A percentile compares a stretch with the other conserved stretches of the same genome.
These are phyloP conservation scores for Gonatopus flavifemur DNA, from an alignment of 1,140 invertebrate genomes.

Conservation along the genomic window DNA sequence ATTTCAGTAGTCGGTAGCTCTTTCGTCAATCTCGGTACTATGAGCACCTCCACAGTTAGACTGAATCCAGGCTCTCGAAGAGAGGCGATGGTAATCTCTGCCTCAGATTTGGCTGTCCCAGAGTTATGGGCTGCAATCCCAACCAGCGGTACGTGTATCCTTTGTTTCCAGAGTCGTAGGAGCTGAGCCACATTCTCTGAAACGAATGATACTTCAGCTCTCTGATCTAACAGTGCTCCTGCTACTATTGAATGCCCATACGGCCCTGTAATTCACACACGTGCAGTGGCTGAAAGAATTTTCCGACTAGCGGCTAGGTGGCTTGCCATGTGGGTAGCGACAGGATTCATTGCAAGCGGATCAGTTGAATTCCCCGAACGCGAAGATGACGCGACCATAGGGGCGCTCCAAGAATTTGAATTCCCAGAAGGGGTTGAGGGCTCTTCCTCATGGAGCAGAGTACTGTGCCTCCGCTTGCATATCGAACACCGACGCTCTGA, in stretches of 20 bases:
- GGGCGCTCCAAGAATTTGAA: too few species aligned
- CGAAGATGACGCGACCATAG: too few species aligned
- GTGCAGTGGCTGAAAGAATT: not conserved
- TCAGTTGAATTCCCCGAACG: not conserved
- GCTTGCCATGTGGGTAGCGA: not conserved
- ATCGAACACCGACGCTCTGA: not conserved
- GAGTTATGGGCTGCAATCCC: not conserved
- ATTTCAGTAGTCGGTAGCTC: not conserved
- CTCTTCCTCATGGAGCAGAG: not conserved
- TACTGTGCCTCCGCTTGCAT: not conserved
- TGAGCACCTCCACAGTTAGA: not conserved
- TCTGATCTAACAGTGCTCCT: not conserved
- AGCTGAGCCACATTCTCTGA: not conserved
- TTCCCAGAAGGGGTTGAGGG: not conserved
- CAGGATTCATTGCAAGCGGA: not conserved
- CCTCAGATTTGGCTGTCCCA: not conserved
- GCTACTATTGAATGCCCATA: not conserved
- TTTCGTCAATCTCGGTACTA: not conserved
- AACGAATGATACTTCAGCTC: not conserved
- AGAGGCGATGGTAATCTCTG: not conserved
- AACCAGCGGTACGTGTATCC: not conserved
- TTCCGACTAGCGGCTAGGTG: not conserved
- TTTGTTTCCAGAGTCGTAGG: not conserved
- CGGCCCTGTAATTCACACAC: not conserved
- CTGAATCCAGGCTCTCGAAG: not conserved